Percentiles rank a stretch among this genome's conserved stretches.
These are phyloP conservation scores for Forbesichthys agassizii DNA, from an alignment of 2,113 vertebrate species.

Conservation along the genomic window DNA sequence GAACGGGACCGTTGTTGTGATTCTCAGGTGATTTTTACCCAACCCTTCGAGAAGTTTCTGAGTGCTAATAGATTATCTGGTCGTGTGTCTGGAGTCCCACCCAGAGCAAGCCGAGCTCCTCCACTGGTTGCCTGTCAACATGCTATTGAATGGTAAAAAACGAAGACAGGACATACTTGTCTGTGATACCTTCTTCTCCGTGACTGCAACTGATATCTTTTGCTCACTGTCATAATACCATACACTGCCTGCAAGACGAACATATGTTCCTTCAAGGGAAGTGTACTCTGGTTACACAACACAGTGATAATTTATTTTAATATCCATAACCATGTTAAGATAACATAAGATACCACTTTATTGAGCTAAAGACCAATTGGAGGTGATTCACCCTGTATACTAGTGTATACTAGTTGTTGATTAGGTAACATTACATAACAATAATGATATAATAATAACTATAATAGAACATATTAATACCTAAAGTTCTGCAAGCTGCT, in stretches of 20 bases:
- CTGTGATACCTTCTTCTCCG: neutral
- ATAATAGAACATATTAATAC: too few species aligned
- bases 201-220: neutral
- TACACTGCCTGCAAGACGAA: neutral
- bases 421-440: too few species aligned
- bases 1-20: neutral
- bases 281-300: too few species aligned
- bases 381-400: too few species aligned
- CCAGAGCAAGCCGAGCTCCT: slow-evolving; percentile 13
- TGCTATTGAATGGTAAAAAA: slow-evolving; percentile 3
- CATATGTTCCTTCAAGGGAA: neutral
- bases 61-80: neutral
- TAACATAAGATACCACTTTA: too few species aligned
- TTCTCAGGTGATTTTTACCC: neutral
- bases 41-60: neutral
- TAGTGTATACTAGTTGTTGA: too few species aligned
- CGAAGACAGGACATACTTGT: neutral
- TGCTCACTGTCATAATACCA: neutral
- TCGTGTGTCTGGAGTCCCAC: neutral
- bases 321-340: too few species aligned
- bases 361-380: too few species aligned
- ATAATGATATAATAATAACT: too few species aligned
- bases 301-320: too few species aligned
- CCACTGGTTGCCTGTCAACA: slow-evolving; percentile 5
- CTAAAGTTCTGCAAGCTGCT: too few species aligned